Conservation (phyloP, 2,113 vertebrate species). For the Heterotis niloticus region DNA sequence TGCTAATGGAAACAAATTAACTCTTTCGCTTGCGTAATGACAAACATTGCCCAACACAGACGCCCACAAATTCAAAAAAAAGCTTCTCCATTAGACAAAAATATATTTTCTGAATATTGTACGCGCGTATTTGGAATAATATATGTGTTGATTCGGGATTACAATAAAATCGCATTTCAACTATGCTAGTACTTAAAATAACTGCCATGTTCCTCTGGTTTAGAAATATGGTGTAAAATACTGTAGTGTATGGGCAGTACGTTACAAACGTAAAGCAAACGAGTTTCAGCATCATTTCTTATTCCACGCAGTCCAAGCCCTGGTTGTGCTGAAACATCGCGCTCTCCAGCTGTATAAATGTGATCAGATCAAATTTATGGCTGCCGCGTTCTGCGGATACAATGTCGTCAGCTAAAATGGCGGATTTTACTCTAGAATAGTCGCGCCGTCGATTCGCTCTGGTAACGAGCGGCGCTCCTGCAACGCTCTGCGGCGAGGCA, state of each 20-base stretch:
- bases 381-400: neutral
- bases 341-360: neutral
- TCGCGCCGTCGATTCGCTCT: neutral
- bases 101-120: slow-evolving; percentile 14
- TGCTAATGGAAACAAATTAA: neutral
- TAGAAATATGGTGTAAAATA: too few relatives aligned
- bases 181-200: too few relatives aligned
- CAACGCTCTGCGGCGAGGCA: neutral
- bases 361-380: neutral
- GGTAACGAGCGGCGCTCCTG: neutral
- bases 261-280: too few relatives aligned
- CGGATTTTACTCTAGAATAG: slow-evolving; percentile 15
- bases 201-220: too few relatives aligned
- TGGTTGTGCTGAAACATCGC: neutral
- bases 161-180: too few relatives aligned
- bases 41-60: neutral
- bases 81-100: neutral
- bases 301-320: neutral
- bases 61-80: neutral
- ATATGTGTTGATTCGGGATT: too few relatives aligned
- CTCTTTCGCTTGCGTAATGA: neutral
- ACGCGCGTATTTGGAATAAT: neutral
- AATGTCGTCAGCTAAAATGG: slow-evolving; percentile 26
- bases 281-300: neutral
- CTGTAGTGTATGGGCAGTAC: too few relatives aligned